Evolutionary conservation across 1,140 invertebrate genomes (phyloP).

Genomic region (Nymphalis io): DNA sequence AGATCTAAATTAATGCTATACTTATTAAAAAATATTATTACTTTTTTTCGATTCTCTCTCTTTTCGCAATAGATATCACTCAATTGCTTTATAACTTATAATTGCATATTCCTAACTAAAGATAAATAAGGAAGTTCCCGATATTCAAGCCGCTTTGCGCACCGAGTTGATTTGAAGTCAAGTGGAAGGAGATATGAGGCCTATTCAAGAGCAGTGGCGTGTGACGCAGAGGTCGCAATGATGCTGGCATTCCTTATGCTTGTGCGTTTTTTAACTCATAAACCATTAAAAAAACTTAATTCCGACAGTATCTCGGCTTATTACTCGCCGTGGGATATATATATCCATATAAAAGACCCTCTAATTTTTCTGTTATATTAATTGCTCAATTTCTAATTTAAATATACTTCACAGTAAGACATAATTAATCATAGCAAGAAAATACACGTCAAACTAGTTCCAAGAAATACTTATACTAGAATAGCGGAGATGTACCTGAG

Average conservation of each 20-base stretch:
- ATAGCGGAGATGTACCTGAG: background rate
- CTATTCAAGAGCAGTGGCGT: conserved; percentile 75
- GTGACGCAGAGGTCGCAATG: conserved; percentile 70
- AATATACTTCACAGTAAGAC: conserved; percentile 16
- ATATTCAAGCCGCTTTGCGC: conserved; percentile 33
- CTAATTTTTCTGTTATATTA: conserved; percentile 10
- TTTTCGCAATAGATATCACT: too few relatives aligned
- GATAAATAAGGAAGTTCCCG: conserved; percentile 9
- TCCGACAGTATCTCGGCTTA: background rate
- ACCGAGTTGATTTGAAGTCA: conserved; percentile 33
- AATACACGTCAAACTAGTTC: conserved; percentile 20
- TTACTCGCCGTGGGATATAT: background rate
- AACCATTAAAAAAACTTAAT: conserved; percentile 31
- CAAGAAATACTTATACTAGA: conserved; percentile 6
- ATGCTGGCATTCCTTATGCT: conserved; percentile 66
- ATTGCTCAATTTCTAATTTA: conserved; percentile 30
- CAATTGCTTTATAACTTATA: too few relatives aligned
- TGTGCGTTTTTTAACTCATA: conserved; percentile 43
- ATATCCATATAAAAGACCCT: conserved; percentile 8
- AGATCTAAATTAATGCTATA: too few relatives aligned
- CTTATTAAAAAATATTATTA: too few relatives aligned
- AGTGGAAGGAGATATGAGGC: conserved; percentile 68
- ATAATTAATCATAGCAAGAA: conserved; percentile 28
- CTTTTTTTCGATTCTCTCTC: too few relatives aligned
- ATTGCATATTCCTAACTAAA: background rate